Conservation (phyloP, 2,797 vertebrate genomes). For the Streptopelia turtur region DNA sequence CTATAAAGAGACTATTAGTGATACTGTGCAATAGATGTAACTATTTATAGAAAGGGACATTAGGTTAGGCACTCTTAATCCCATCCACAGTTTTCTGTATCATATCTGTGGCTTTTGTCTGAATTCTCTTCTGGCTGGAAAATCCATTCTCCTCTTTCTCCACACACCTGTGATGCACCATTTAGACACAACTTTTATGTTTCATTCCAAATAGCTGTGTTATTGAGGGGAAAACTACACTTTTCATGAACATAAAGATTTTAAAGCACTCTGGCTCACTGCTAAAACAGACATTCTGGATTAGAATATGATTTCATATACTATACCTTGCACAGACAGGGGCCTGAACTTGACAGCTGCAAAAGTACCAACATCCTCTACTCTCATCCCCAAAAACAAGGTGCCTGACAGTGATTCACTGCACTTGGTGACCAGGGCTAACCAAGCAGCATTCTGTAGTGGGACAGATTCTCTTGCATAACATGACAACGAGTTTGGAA, state of each 20-base stretch:
- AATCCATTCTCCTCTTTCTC: background rate
- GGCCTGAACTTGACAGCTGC: background rate
- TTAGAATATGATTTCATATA: background rate
- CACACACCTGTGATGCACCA: background rate
- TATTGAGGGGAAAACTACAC: background rate
- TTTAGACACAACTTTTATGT: background rate
- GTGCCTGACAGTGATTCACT: rapidly evolving
- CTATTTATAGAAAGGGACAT: background rate
- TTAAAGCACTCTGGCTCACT: background rate
- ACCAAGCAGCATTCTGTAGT: background rate
- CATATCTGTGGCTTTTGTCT: background rate
- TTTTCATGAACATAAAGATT: background rate
- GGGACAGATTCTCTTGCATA: background rate
- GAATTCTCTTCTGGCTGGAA: background rate
- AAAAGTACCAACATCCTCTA: background rate
- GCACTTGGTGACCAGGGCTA: background rate
- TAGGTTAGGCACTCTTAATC: background rate
- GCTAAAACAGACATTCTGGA: background rate
- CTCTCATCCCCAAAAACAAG: too few species aligned
- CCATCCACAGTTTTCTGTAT: background rate
- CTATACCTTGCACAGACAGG: background rate
- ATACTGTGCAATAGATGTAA: background rate
- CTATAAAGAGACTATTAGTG: background rate
- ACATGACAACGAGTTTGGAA: background rate
- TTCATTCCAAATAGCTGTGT: background rate